Conservation (phyloP, 2,797 vertebrate genomes). For the Sebastes cheni region DNA sequence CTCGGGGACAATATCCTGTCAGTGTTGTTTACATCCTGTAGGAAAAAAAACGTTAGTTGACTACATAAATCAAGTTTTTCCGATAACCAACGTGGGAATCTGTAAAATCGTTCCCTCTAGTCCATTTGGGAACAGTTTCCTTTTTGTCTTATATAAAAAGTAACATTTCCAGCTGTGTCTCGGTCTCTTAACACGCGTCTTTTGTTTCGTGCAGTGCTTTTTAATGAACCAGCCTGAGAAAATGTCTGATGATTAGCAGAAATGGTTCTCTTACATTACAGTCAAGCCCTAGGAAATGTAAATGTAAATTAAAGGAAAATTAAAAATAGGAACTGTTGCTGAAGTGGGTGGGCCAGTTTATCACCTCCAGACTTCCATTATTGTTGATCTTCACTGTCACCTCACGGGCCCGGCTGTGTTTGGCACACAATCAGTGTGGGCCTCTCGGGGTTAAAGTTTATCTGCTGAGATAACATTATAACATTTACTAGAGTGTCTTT, state of each 20-base stretch:
- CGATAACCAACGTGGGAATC: conserved; percentile 39
- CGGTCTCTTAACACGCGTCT: background rate
- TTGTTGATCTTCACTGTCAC: conserved; percentile 37
- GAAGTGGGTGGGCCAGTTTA: conserved; percentile 31
- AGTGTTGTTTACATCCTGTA: conserved; percentile 68
- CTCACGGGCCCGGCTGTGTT: conserved; percentile 36
- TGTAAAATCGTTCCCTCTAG: background rate
- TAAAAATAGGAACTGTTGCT: background rate
- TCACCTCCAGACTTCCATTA: conserved; percentile 39
- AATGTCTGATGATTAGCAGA: background rate
- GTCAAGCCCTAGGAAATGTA: background rate
- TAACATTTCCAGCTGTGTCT: background rate
- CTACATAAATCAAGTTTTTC: conserved; percentile 39
- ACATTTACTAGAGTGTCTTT: conserved; percentile 42
- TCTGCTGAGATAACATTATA: conserved; percentile 64
- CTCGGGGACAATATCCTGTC: conserved; percentile 60
- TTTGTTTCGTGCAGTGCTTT: background rate
- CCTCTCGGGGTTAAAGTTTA: conserved; percentile 57
- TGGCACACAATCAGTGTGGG: conserved; percentile 15
- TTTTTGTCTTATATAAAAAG: background rate
- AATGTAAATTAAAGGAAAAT: background rate
- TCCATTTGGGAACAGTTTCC: background rate
- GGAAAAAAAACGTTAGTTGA: conserved; percentile 41
- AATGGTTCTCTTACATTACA: background rate
- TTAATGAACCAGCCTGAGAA: background rate